Base-by-base conservation (phyloP, 2,113 vertebrate genomes). In the Entomyzon cyanotis region DNA sequence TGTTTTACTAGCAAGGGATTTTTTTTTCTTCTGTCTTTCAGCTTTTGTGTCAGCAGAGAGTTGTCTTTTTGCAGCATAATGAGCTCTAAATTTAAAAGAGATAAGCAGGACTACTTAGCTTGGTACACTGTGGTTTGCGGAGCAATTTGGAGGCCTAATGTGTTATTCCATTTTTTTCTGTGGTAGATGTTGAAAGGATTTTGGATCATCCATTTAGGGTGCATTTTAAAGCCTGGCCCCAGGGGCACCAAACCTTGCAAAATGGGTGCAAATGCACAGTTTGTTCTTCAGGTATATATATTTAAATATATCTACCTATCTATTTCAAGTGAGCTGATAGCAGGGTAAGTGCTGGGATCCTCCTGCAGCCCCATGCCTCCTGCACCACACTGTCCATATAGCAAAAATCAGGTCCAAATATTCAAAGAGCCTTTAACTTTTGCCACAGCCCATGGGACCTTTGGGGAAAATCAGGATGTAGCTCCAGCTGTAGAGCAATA, bases 311-410 rank as follows among this genome's bases (percentile, higher is more conserved):
- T 53, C 33, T 37, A 37, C 44, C 33, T 37, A 6, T 30, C 15
- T 42, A 14, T 35, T 52, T 16, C 42, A 46, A 68, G 60, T 0
- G 9, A 74, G 37, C 27, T 59, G 69, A 37, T 27, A n/a, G 84
- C 5, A 41, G 55, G 11, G 22, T 58, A 18, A 6, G 37, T 33
- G 58, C 52, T 44, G 65, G 35, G 27, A 14, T 23, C 35, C 76
- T 47, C 77, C 62, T 46, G 18, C 23, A 76, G 46, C 46, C 35
- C 30, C 24, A 0, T 49, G 42, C 35, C 59, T 74, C 15, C 50
- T 63, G 77, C 12, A n/a, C 13, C 30, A 19, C 0, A 0, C 2
- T 11, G 50, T n/a, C 37, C n/a, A 6, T 7, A 37, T 0, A 23
- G 55, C 20, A 74, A 84, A 87, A 18, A 42, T 35, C 18, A 50